These are phyloP conservation scores for Sacculina carcini DNA, from an alignment of 2,888 invertebrate species.

Conservation along the genomic window DNA sequence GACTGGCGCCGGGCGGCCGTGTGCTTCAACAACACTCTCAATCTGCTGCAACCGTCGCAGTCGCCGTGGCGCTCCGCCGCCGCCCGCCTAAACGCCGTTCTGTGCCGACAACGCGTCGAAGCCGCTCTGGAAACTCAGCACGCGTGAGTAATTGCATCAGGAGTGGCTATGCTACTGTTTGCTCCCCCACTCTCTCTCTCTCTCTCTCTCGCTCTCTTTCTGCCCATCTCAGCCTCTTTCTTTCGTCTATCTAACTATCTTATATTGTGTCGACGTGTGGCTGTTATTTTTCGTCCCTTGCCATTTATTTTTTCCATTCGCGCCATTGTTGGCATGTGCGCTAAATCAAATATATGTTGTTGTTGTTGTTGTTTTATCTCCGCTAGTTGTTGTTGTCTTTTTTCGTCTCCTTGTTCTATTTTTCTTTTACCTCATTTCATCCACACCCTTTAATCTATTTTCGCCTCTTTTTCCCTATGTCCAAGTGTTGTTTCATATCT, in stretches of 20 bases:
- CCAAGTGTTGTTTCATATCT: too few relatives aligned
- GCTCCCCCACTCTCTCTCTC: not conserved
- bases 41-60: conserved; percentile 34
- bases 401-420: not conserved
- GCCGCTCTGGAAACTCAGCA: conserved; percentile 33
- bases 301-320: too few relatives aligned
- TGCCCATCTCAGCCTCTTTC: not conserved
- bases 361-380: too few relatives aligned
- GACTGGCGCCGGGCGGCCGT: conserved; percentile 39
- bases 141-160: conserved; percentile 27
- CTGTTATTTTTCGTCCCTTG: too few relatives aligned
- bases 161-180: not conserved
- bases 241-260: not conserved
- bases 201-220: not conserved
- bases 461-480: too few relatives aligned
- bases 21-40: conserved; percentile 37
- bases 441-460: not conserved
- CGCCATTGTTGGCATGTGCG: too few relatives aligned
- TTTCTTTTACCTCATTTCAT: not conserved
- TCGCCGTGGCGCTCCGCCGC: conserved; percentile 31
- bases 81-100: conserved; percentile 35
- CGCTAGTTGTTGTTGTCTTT: too few relatives aligned
- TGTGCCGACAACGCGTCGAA: conserved; percentile 38
- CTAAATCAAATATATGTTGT: too few relatives aligned
- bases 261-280: too few relatives aligned